Conservation (phyloP, 2,888 invertebrate genomes). For the Andrena dorsata region DNA sequence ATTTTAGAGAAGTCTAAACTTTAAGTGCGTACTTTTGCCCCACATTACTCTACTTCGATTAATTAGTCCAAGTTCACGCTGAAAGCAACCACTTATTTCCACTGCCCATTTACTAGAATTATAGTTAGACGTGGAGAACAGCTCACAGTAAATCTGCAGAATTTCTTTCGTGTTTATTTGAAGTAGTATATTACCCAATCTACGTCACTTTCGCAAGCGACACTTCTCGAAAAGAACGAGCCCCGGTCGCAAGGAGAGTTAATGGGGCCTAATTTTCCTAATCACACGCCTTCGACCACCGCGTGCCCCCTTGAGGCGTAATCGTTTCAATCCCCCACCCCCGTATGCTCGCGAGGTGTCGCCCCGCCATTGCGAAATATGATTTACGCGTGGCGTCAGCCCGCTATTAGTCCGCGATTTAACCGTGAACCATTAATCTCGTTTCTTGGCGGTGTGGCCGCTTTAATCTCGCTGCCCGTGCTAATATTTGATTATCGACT, state of each 20-base stretch:
- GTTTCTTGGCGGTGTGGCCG: conserved; percentile 40
- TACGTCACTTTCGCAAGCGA: conserved; percentile 12
- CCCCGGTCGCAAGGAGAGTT: background rate
- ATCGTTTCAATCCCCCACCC: conserved; percentile 50
- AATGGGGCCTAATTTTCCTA: conserved; percentile 43
- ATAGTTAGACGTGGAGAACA: too few species aligned
- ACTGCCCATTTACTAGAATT: too few species aligned
- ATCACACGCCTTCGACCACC: conserved; percentile 35
- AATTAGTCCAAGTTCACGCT: too few species aligned
- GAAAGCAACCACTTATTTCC: too few species aligned
- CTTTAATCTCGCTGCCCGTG: conserved; percentile 41
- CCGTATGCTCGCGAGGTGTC: conserved; percentile 37
- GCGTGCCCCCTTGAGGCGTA: conserved; percentile 24
- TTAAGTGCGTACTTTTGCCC: too few species aligned
- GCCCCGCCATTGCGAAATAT: conserved; percentile 49
- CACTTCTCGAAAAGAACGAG: conserved; percentile 14
- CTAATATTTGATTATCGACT: conserved; percentile 54
- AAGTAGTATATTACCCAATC: background rate
- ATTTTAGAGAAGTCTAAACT: too few species aligned
- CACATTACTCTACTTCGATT: too few species aligned
- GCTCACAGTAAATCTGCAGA: too few species aligned
- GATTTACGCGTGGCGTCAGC: conserved; percentile 43
- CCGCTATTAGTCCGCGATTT: conserved; percentile 52
- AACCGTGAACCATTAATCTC: conserved; percentile 52
- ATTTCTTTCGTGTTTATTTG: too few species aligned